Evolutionary conservation across 2,113 vertebrate genomes (phyloP), one percentile per base, ranked within the genome.

Genomic region (Nasalis larvatus): DNA sequence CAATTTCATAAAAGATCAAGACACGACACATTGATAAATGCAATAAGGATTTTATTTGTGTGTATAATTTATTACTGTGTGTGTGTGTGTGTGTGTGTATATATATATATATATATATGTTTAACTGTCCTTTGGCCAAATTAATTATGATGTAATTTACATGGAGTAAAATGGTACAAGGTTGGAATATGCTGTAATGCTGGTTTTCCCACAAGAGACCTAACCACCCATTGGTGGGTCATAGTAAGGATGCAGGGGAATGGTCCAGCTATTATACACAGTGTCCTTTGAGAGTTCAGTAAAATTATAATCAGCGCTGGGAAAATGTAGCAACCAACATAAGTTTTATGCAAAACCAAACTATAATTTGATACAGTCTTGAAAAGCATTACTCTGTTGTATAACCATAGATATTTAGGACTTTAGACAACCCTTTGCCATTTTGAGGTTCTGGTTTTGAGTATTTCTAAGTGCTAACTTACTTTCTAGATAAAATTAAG

Each of bases 341-440:
- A 32, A 21, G 60, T 87, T 81, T 92, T 37, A 77, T 8, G 78
- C 42, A 66, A 73, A 92, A 94, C 37, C 81, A 87, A 69, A 77
- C 10, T 52, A 20, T 45, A 23, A 89, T 82, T 83, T 95, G 25
- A 52, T 68, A 40, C 14, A 37, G 8, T 52, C 69, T 96, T 74
- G 71, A 71, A 97, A 95, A 87, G 35, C 35, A 40, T 49, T 89
- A 77, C 42, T 89, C 76, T 45, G 25, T 81, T 76, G 94, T 76
- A 42, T 17, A 94, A 52, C 74, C 68, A 58, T 0, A 87, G n/a
- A 42, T 37, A 68, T 42, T 40, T 66, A 85, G 16, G 49, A 77
- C 37, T 92, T 85, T n/a, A 80, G 56, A 40, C 45, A 27, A 42
- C 3, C 0, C 42, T 87, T 80, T 86, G 68, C 30, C 42, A 7